Percentiles rank a stretch among this genome's conserved stretches.
These are phyloP conservation scores for Congeria kusceri DNA, from an alignment of 2,888 invertebrate species.

Conservation along the genomic window DNA sequence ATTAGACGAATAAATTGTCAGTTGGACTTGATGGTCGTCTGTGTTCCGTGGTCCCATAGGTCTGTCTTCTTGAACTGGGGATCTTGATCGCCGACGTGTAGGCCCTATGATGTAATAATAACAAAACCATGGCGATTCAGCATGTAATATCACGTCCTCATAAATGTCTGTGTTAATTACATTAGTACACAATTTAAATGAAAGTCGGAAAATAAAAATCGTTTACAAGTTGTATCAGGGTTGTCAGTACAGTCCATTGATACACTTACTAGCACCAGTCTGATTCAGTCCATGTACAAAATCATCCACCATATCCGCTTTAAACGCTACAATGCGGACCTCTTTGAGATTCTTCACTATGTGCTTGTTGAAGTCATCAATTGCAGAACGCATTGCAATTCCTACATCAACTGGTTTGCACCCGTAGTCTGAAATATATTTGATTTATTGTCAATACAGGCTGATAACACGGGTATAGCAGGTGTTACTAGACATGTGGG, in stretches of 20 bases:
- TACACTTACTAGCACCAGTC: conserved; percentile 9
- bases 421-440: conserved; percentile 35
- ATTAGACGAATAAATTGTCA: conserved; percentile 36
- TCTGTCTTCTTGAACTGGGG: too few species aligned
- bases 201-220: background rate
- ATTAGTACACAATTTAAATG: background rate
- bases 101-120: too few species aligned
- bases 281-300: conserved; percentile 53
- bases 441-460: too few species aligned
- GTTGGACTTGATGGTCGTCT: conserved; percentile 11
- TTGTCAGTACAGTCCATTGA: background rate
- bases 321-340: conserved; percentile 57
- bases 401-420: conserved; percentile 54
- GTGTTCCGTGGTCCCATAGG: background rate
- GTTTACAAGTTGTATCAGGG: background rate
- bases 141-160: too few species aligned
- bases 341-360: conserved; percentile 28
- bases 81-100: too few species aligned
- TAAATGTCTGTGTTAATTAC: too few species aligned
- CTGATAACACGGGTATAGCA: too few species aligned
- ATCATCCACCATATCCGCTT: conserved; percentile 43
- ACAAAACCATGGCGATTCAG: too few species aligned
- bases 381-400: conserved; percentile 32
- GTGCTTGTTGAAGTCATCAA: conserved; percentile 45
- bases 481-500: too few species aligned